Conservation (phyloP, 2,113 vertebrate genomes). For the Anoplopoma fimbria region DNA sequence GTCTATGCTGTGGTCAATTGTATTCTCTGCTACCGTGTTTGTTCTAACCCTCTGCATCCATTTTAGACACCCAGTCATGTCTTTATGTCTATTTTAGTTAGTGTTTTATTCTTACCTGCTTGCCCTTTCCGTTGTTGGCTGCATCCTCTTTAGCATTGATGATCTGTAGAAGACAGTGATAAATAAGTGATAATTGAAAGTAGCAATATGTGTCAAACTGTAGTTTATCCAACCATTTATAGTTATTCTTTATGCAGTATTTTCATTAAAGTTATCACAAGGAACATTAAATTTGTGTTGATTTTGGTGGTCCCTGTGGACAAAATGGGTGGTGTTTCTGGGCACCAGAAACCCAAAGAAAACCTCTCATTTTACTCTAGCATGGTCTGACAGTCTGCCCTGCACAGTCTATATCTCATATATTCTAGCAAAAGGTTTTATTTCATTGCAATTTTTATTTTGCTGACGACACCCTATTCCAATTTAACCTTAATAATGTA, state of each 20-base stretch:
- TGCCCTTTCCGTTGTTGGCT: neutral
- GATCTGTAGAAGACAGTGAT: constrained; percentile 39
- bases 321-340: too few relatives aligned
- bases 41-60: neutral
- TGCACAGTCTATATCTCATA: too few relatives aligned
- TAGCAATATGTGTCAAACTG: too few relatives aligned
- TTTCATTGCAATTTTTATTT: neutral
- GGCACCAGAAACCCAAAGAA: too few relatives aligned
- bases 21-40: neutral
- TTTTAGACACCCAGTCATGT: neutral
- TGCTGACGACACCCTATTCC: constrained; percentile 8
- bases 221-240: neutral
- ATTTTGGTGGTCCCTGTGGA: too few relatives aligned
- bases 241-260: neutral
- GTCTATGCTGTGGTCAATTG: neutral
- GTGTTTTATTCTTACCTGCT: constrained; percentile 41
- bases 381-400: too few relatives aligned
- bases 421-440: neutral
- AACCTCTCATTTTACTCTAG: too few relatives aligned
- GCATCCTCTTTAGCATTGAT: neutral
- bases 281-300: too few relatives aligned
- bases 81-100: neutral
- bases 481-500: neutral
- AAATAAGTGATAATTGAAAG: neutral
- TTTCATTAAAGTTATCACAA: neutral